Evolutionary conservation across 2,888 invertebrate species (phyloP).

Genomic region (Tanytarsus gracilentus): DNA sequence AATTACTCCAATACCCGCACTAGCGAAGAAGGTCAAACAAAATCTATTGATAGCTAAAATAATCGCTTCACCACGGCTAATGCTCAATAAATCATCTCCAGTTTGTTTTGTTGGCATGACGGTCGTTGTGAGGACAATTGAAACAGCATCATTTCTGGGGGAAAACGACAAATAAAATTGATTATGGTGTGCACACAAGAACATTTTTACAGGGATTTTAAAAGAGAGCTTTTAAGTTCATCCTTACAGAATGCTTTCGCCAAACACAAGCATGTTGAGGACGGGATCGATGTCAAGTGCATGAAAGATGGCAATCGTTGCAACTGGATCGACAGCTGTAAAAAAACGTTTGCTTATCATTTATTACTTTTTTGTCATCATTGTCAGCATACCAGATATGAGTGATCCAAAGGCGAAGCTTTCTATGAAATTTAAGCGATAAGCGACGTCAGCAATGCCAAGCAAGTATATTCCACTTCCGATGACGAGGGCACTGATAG

Average conservation of each 20-base stretch:
- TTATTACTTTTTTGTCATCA: neutral
- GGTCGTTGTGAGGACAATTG: slow-evolving; percentile 92
- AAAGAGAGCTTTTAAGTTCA: slow-evolving; percentile 97
- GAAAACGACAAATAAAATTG: too few relatives aligned
- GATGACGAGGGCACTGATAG: slow-evolving; percentile 93
- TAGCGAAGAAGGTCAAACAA: slow-evolving; percentile 96
- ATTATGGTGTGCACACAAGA: too few relatives aligned
- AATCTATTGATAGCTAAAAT: slow-evolving; percentile 81
- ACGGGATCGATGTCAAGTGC: slow-evolving; percentile 95
- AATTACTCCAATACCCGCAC: slow-evolving; percentile 90
- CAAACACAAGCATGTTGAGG: slow-evolving; percentile 96
- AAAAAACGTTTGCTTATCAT: too few relatives aligned
- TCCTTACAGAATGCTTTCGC: slow-evolving; percentile 67
- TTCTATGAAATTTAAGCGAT: slow-evolving; percentile 86
- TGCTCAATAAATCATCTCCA: slow-evolving; percentile 47
- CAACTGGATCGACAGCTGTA: slow-evolving; percentile 92
- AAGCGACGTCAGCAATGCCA: slow-evolving; percentile 85
- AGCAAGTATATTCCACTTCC: slow-evolving; percentile 93
- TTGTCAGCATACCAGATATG: slow-evolving; percentile 54
- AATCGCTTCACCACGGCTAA: slow-evolving; percentile 73
- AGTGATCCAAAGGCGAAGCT: slow-evolving; percentile 97
- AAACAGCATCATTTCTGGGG: slow-evolving; percentile 97
- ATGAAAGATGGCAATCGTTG: slow-evolving; percentile 97
- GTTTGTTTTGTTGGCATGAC: slow-evolving; percentile 63
- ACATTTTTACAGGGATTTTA: slow-evolving; percentile 71